Conservation (phyloP, 2,888 invertebrate genomes). For the Gasteruption jaculator region DNA sequence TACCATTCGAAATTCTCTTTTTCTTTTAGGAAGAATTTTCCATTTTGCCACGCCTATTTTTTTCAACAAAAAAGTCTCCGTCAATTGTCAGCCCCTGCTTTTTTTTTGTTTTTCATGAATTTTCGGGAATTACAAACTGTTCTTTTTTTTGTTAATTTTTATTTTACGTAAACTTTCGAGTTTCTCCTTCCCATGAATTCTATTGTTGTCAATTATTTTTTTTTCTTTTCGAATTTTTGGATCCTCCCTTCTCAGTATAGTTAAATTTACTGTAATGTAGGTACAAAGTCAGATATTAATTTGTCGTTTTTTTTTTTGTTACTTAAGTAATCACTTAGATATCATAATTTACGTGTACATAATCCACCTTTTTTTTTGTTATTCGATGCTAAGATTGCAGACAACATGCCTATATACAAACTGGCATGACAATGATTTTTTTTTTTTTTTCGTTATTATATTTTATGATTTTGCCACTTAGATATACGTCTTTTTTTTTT, state of each 20-base stretch:
- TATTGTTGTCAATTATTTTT: too few relatives aligned
- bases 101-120: constrained; percentile 21
- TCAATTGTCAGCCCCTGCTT: constrained; percentile 32
- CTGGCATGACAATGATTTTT: constrained; percentile 32
- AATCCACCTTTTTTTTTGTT: constrained; percentile 29
- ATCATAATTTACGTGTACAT: constrained; percentile 26
- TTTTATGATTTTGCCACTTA: constrained; percentile 24
- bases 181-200: too few relatives aligned
- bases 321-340: constrained; percentile 17
- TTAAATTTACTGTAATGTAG: constrained; percentile 44
- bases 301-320: constrained; percentile 26
- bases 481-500: background rate
- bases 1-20: too few relatives aligned
- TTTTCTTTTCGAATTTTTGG: constrained; percentile 17
- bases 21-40: too few relatives aligned
- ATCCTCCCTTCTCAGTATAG: constrained; percentile 25
- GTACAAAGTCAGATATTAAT: constrained; percentile 49
- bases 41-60: too few relatives aligned
- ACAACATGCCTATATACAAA: constrained; percentile 49
- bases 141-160: constrained; percentile 10
- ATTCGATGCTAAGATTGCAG: constrained; percentile 40
- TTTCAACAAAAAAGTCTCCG: too few relatives aligned
- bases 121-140: too few relatives aligned
- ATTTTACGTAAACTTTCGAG: too few relatives aligned
- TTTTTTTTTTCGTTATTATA: constrained; percentile 10